phyloP scores from a whole-genome alignment of 2,113 vertebrate species.

The Podarcis raffonei region DNA sequence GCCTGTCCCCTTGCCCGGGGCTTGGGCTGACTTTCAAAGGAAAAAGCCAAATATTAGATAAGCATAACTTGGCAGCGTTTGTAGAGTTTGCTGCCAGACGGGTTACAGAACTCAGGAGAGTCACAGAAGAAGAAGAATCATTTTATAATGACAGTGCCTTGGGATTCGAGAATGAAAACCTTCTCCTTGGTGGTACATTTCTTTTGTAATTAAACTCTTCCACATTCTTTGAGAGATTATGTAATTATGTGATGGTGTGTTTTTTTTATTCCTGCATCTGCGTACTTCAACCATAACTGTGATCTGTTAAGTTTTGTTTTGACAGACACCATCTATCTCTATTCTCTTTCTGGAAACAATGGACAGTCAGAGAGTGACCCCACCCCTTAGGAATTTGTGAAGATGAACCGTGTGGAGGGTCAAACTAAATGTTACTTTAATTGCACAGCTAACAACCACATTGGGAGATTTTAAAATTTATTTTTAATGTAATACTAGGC shows the following conservation, averaged over 20 bases:
- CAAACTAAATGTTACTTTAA: too few species aligned
- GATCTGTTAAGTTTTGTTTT: background rate
- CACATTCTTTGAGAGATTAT: background rate
- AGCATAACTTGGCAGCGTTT: slow-evolving; percentile 26
- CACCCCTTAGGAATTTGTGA: background rate
- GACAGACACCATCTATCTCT: fast-evolving
- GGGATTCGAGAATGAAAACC: slow-evolving; percentile 2
- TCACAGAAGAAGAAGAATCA: background rate
- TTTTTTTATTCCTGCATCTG: background rate
- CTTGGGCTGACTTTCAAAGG: slow-evolving; percentile 43
- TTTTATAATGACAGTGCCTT: slow-evolving; percentile 9
- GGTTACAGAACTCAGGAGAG: slow-evolving; percentile 1
- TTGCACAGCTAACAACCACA: too few species aligned
- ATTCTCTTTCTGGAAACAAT: background rate
- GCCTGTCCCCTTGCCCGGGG: slow-evolving; percentile 43
- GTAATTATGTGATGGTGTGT: background rate
- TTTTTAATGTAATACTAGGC: too few species aligned
- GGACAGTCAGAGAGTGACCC: background rate
- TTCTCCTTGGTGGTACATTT: background rate
- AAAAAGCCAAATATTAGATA: slow-evolving; percentile 19
- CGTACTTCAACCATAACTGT: background rate
- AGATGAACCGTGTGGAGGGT: too few species aligned
- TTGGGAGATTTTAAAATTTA: too few species aligned
- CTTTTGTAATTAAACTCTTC: slow-evolving; percentile 9
- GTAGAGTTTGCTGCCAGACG: slow-evolving; percentile 10